These are phyloP conservation scores for Phrynosoma platyrhinos DNA, from an alignment of 2,113 vertebrate species.

Conservation along the genomic window DNA sequence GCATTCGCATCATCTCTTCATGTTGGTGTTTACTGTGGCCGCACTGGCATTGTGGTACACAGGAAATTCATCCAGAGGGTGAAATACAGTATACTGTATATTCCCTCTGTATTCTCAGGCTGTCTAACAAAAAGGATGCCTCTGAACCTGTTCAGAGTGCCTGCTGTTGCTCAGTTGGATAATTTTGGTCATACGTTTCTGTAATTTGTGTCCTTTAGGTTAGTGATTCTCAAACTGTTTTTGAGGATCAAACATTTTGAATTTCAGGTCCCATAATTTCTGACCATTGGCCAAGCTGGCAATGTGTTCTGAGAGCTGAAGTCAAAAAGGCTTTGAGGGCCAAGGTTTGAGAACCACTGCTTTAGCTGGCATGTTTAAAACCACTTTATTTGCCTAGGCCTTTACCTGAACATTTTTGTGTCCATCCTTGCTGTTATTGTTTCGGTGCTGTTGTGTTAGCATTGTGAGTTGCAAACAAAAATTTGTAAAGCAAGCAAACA, in stretches of 20 bases:
- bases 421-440: background rate
- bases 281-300: too few relatives aligned
- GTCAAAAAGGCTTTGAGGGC: too few relatives aligned
- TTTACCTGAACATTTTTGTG: background rate
- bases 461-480: background rate
- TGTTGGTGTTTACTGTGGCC: background rate
- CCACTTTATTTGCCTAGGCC: too few relatives aligned
- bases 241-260: too few relatives aligned
- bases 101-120: too few relatives aligned
- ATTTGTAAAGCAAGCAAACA: background rate
- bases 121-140: background rate
- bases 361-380: too few relatives aligned
- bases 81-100: background rate
- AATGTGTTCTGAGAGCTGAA: too few relatives aligned
- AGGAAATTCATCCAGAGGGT: background rate
- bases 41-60: background rate
- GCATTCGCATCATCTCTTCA: background rate
- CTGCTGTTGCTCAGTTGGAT: background rate
- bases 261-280: too few relatives aligned
- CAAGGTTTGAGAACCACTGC: too few relatives aligned
- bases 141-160: background rate
- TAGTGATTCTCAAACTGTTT: too few relatives aligned
- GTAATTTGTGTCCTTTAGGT: too few relatives aligned
- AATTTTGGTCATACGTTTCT: too few relatives aligned
- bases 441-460: background rate